These are phyloP conservation scores for Xiphophorus birchmanni DNA, from an alignment of 2,797 vertebrate species.

Conservation along the genomic window DNA sequence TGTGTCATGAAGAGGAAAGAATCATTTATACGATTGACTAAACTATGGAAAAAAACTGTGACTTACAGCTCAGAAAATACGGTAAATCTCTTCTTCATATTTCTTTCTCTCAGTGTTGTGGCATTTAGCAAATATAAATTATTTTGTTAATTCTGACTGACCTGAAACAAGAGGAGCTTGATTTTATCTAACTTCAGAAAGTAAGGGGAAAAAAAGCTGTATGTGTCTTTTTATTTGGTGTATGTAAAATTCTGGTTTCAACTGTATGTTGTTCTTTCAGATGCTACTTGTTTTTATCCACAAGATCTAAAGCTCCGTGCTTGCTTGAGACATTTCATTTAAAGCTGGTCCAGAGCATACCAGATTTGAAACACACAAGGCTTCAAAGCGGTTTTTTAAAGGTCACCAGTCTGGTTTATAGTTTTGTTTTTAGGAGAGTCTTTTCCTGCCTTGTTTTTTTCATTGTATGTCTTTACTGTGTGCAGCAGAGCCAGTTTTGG, in stretches of 20 bases:
- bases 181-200: background rate
- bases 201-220: background rate
- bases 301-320: background rate
- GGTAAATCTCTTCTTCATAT: background rate
- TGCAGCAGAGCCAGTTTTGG: constrained; percentile 21
- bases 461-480: background rate
- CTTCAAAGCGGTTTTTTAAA: background rate
- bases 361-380: background rate
- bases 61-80: too few species aligned
- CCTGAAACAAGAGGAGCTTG: background rate
- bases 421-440: constrained; percentile 20
- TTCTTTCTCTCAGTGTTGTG: background rate
- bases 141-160: background rate
- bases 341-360: background rate
- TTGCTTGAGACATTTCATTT: background rate
- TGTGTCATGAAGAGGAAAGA: too few species aligned
- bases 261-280: background rate
- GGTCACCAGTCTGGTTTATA: background rate
- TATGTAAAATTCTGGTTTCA: background rate
- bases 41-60: too few species aligned
- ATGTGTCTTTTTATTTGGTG: background rate
- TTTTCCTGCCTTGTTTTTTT: constrained; percentile 10
- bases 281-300: background rate
- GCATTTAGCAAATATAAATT: background rate
- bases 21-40: too few species aligned